Evolutionary conservation across 2,113 vertebrate species (phyloP).

Genomic region (Osmerus eperlanus): DNA sequence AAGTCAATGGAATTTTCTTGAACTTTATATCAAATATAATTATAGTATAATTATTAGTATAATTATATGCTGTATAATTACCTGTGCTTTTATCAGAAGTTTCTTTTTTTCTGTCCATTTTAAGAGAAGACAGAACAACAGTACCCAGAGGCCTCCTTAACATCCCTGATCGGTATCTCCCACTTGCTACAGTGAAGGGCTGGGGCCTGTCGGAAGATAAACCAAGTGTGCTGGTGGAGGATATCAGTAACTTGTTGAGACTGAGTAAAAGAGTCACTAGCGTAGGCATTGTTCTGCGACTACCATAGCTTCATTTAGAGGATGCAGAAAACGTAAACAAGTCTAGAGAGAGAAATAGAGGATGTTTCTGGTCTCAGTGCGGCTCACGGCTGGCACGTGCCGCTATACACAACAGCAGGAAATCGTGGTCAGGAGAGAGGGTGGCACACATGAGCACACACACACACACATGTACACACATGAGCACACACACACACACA

Average conservation of each 20-base stretch:
- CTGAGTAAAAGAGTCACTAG: not conserved
- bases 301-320: not conserved
- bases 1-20: too few species aligned
- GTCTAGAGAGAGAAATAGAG: not conserved
- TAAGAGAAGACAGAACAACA: too few species aligned
- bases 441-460: not conserved
- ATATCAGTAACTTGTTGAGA: constrained; percentile 4
- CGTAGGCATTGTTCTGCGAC: not conserved
- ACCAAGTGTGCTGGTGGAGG: not conserved
- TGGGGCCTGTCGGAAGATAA: not conserved
- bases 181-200: not conserved
- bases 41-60: too few species aligned
- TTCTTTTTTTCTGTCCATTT: too few species aligned
- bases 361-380: not conserved
- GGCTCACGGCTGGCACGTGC: not conserved
- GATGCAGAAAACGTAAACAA: not conserved
- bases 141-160: too few species aligned
- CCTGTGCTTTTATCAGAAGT: too few species aligned
- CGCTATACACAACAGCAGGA: not conserved
- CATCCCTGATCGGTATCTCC: not conserved
- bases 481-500: not conserved
- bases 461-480: not conserved
- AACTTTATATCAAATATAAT: too few species aligned
- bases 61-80: too few species aligned
- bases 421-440: not conserved